Evolutionary conservation across 2,113 vertebrate species (phyloP).

Genomic region (Polypterus bichir): DNA sequence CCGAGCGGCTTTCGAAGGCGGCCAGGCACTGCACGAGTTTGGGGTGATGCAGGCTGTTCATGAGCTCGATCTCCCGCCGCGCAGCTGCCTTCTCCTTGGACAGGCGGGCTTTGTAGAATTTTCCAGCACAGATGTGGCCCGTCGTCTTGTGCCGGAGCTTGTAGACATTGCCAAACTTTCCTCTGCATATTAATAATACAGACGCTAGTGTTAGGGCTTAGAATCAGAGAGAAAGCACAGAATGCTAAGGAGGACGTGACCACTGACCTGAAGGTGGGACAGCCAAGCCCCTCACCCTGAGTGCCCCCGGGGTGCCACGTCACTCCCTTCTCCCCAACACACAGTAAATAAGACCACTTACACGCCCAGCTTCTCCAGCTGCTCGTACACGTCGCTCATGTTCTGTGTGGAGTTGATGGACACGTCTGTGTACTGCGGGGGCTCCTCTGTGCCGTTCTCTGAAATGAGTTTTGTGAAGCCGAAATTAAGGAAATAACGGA

Average conservation of each 20-base stretch:
- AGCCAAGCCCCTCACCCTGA: too few relatives aligned
- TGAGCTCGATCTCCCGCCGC: slow-evolving; percentile 57
- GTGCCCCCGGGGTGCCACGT: background rate
- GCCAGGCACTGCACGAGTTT: slow-evolving; percentile 66
- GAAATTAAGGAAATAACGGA: too few relatives aligned
- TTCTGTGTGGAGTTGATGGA: slow-evolving; percentile 45
- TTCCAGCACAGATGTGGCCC: slow-evolving; percentile 52
- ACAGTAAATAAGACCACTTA: slow-evolving; percentile 34
- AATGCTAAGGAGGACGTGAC: background rate
- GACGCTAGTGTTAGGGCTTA: background rate
- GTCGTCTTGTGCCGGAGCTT: slow-evolving; percentile 56
- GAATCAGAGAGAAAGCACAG: background rate
- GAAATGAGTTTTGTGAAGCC: background rate
- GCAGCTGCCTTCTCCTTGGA: slow-evolving; percentile 47
- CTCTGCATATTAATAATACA: slow-evolving; percentile 33
- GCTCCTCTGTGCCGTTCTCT: slow-evolving; percentile 29
- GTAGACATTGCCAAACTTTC: slow-evolving; percentile 66
- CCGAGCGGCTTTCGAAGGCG: slow-evolving; percentile 45
- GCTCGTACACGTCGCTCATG: slow-evolving; percentile 46
- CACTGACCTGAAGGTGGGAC: too few relatives aligned
- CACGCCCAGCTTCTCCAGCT: slow-evolving; percentile 68
- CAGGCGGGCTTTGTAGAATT: slow-evolving; percentile 50
- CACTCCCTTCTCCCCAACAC: too few relatives aligned
- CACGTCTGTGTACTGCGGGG: slow-evolving; percentile 24
- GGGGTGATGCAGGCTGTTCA: slow-evolving; percentile 65